phyloP scores from a whole-genome alignment of 2,113 vertebrate genomes.

The Taxidea taxus region DNA sequence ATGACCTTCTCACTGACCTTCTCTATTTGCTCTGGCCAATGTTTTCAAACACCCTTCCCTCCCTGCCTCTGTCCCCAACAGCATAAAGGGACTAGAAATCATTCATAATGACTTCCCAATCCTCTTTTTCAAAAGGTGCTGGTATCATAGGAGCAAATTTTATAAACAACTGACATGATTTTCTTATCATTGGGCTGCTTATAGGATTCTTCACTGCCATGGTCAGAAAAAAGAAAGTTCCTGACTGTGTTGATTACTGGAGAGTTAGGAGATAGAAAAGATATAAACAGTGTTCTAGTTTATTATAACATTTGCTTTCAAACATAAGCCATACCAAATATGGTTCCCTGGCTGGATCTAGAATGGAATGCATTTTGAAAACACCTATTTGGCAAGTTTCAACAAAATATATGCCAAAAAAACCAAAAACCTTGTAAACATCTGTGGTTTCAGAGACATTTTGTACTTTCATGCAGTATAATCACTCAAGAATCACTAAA shows the following conservation, averaged over 20 bases:
- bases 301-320: conserved; percentile 35
- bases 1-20: background rate
- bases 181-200: background rate
- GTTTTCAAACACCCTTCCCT: background rate
- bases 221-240: background rate
- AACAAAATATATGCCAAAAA: conserved; percentile 18
- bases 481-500: background rate
- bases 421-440: background rate
- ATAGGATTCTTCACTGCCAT: background rate
- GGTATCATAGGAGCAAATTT: background rate
- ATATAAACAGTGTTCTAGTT: background rate
- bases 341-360: background rate
- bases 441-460: conserved; percentile 11
- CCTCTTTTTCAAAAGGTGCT: background rate
- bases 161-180: background rate
- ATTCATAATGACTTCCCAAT: background rate
- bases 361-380: conserved; percentile 28
- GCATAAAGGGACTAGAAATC: background rate
- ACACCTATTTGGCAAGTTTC: conserved; percentile 39
- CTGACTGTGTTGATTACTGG: background rate
- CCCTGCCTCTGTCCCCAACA: background rate
- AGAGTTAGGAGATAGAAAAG: background rate
- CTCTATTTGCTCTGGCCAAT: background rate
- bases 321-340: background rate
- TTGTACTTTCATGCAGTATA: conserved; percentile 23